These are phyloP conservation scores for Icerya purchasi DNA, from an alignment of 2,888 invertebrate genomes.

Conservation along the genomic window DNA sequence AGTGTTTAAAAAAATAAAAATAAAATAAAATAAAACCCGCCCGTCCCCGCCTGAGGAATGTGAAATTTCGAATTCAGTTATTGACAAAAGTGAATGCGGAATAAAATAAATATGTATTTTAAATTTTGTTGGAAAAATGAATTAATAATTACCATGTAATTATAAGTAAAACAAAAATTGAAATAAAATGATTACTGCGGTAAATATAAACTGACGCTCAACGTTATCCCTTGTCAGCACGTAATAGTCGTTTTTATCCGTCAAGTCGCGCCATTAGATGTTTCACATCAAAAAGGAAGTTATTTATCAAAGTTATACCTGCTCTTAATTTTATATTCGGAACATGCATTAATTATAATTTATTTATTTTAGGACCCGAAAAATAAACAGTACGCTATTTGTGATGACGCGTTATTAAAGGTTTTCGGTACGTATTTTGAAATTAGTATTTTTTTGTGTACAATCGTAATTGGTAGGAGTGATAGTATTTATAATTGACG, in stretches of 20 bases:
- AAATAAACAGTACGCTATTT: constrained; percentile 85
- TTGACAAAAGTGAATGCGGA: too few relatives aligned
- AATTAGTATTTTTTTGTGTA: not conserved
- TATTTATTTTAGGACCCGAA: constrained; percentile 47
- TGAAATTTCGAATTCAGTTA: too few relatives aligned
- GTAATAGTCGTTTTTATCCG: not conserved
- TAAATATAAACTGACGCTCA: too few relatives aligned
- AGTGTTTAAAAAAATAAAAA: too few relatives aligned
- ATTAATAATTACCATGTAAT: too few relatives aligned
- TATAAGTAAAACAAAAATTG: too few relatives aligned
- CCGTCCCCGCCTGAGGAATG: too few relatives aligned
- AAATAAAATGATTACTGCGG: too few relatives aligned
- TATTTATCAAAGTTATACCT: not conserved
- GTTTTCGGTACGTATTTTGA: constrained; percentile 44
- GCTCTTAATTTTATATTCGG: not conserved
- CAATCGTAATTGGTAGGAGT: not conserved
- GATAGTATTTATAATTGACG: too few relatives aligned
- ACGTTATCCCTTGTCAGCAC: not conserved
- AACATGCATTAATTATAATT: constrained; percentile 1
- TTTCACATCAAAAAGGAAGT: not conserved
- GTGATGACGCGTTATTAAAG: constrained; percentile 70
- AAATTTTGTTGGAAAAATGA: too few relatives aligned
- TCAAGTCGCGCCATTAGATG: not conserved
- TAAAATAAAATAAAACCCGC: too few relatives aligned
- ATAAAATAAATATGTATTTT: too few relatives aligned